Evolutionary conservation across 1,140 invertebrate genomes (phyloP).

Genomic region (Plectrocnemia conspersa): DNA sequence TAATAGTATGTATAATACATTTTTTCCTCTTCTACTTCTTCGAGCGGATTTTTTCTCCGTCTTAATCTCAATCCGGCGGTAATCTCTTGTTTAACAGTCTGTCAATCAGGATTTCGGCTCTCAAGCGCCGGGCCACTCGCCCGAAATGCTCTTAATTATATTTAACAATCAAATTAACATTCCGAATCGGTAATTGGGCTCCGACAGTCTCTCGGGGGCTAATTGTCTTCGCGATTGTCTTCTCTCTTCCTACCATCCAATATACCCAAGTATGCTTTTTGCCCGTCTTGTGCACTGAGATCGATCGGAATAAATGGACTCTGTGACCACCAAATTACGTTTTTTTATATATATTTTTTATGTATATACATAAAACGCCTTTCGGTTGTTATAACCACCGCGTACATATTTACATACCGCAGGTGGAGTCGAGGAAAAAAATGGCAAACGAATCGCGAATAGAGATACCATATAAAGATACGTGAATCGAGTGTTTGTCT

Average conservation of each 20-base stretch:
- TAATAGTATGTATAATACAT: not conserved
- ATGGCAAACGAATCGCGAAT: too few species aligned
- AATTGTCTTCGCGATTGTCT: too few species aligned
- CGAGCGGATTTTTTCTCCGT: not conserved
- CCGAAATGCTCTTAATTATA: slow-evolving; percentile 28
- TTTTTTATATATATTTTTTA: too few species aligned
- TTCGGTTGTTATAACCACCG: too few species aligned
- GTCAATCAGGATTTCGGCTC: not conserved
- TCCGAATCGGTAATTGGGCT: slow-evolving; percentile 28
- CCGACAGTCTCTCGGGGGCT: too few species aligned
- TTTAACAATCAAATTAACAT: slow-evolving; percentile 35
- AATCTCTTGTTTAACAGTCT: not conserved
- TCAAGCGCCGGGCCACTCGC: not conserved
- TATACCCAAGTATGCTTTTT: too few species aligned
- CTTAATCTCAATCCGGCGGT: not conserved
- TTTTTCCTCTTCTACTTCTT: not conserved
- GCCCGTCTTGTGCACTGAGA: not conserved
- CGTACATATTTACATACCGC: too few species aligned
- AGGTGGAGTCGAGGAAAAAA: too few species aligned
- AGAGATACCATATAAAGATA: too few species aligned
- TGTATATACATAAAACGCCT: too few species aligned
- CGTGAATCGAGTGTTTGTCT: too few species aligned
- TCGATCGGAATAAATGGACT: not conserved
- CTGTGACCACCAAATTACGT: not conserved
- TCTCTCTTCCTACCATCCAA: too few species aligned